Percentiles rank a stretch among this genome's conserved stretches.
phyloP scores from a whole-genome alignment of 2,797 vertebrate genomes.

The Microctenopoma steveboyesi region DNA sequence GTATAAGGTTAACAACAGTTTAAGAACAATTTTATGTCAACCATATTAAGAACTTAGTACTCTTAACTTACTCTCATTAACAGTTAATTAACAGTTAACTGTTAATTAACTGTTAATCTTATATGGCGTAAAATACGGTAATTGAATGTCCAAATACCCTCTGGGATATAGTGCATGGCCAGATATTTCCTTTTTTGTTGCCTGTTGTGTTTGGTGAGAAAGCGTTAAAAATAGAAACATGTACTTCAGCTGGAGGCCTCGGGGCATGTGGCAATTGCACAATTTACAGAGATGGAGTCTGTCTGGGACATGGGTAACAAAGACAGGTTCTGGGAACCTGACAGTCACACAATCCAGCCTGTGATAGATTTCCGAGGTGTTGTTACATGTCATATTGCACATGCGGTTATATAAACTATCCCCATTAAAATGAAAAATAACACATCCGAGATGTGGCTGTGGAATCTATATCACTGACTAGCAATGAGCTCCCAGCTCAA shows the following conservation, averaged over 20 bases:
- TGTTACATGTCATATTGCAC: constrained; percentile 48
- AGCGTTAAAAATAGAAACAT: constrained; percentile 61
- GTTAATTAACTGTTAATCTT: too few relatives aligned
- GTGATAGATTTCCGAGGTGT: constrained; percentile 54
- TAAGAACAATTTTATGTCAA: too few relatives aligned
- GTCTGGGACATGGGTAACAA: constrained; percentile 56
- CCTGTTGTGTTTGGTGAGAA: constrained; percentile 26
- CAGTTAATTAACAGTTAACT: too few relatives aligned
- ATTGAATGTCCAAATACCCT: neutral
- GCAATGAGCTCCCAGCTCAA: constrained; percentile 32
- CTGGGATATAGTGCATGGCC: neutral
- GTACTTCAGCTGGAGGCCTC: constrained; percentile 36
- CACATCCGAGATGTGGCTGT: constrained; percentile 33
- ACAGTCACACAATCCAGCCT: constrained; percentile 63
- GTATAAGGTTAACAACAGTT: too few relatives aligned
- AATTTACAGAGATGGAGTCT: constrained; percentile 51
- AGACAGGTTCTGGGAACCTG: constrained; percentile 47
- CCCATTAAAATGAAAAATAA: constrained; percentile 31
- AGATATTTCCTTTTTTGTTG: constrained; percentile 13
- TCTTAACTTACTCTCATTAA: too few relatives aligned
- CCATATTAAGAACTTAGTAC: too few relatives aligned
- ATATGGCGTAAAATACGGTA: too few relatives aligned
- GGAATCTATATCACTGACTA: constrained; percentile 36
- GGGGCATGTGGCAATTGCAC: constrained; percentile 56
- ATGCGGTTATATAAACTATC: constrained; percentile 63